phyloP scores from a whole-genome alignment of 2,113 vertebrate genomes.

The Erythrocercus mccallii region DNA sequence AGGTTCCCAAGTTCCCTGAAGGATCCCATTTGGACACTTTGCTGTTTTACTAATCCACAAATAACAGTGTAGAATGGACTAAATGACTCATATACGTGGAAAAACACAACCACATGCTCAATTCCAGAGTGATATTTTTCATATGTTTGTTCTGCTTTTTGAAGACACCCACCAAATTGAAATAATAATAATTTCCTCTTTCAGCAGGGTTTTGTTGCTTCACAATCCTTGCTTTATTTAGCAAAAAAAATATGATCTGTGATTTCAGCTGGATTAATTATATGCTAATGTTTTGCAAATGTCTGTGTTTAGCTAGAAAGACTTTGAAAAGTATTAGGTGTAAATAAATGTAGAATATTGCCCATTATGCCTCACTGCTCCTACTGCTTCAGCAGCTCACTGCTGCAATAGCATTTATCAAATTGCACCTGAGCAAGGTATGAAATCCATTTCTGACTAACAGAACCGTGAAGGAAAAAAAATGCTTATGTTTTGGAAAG shows the following conservation, averaged over 20 bases:
- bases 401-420: not conserved
- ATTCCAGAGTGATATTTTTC: not conserved
- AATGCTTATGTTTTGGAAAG: not conserved
- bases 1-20: not conserved
- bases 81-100: not conserved
- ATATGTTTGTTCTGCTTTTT: not conserved
- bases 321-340: not conserved
- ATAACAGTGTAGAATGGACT: not conserved
- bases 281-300: not conserved
- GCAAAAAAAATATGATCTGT: not conserved
- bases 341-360: not conserved
- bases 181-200: not conserved
- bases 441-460: not conserved
- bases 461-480: not conserved
- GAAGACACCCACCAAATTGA: not conserved
- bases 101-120: fast-evolving
- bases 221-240: not conserved
- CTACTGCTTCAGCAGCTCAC: not conserved
- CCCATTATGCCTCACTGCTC: not conserved
- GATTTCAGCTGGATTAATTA: not conserved
- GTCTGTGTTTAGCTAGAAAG: not conserved
- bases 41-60: not conserved
- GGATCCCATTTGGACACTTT: not conserved
- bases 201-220: not conserved
- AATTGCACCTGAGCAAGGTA: not conserved